Evolutionary conservation across 2,113 vertebrate genomes (phyloP).

Genomic region (Esox niger): DNA sequence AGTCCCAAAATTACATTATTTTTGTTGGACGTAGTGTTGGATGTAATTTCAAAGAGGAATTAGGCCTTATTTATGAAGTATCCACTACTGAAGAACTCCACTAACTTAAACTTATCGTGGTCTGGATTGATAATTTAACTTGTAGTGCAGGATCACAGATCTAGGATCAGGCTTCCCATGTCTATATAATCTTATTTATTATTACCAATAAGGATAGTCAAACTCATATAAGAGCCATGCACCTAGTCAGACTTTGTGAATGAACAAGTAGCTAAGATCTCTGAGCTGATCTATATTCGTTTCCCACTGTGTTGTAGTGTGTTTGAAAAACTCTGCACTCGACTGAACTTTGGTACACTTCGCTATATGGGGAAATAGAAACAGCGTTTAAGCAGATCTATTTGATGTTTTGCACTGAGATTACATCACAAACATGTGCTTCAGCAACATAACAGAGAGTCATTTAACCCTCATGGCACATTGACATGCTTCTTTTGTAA

Average conservation of each 20-base stretch:
- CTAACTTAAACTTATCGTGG: too few relatives aligned
- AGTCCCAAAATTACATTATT: neutral
- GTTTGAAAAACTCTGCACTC: too few relatives aligned
- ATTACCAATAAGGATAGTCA: neutral
- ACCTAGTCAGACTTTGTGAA: neutral
- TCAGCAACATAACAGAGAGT: neutral
- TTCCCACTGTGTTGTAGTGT: too few relatives aligned
- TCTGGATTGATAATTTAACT: too few relatives aligned
- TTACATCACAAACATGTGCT: conserved; percentile 51
- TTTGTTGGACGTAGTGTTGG: neutral
- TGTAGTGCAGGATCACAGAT: too few relatives aligned
- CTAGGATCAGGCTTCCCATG: too few relatives aligned
- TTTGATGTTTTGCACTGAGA: conserved; percentile 41
- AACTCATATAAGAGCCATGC: neutral
- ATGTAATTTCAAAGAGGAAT: neutral
- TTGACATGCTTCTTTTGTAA: neutral
- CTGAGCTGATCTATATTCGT: conserved; percentile 25
- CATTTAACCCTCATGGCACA: conserved; percentile 27
- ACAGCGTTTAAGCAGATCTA: conserved; percentile 45
- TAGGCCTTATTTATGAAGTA: neutral
- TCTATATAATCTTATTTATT: too few relatives aligned
- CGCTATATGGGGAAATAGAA: conserved; percentile 23
- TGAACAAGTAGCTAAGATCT: neutral
- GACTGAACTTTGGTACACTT: conserved; percentile 1
- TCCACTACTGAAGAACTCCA: neutral